phyloP scores from a whole-genome alignment of 2,797 vertebrate genomes.

The Myotis pilosus region DNA sequence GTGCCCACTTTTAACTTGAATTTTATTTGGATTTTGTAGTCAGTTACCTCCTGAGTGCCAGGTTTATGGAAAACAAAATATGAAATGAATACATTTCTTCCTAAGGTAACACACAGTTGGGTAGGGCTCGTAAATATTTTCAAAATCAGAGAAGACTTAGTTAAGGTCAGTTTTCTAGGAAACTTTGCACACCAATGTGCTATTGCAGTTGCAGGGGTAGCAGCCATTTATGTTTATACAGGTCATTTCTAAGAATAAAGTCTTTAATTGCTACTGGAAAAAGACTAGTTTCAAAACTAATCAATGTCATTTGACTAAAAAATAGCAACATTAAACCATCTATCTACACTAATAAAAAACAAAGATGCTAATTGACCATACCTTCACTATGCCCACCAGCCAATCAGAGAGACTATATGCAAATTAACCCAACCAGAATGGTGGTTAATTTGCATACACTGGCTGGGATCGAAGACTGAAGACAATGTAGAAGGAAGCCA shows the following conservation, averaged over 20 bases:
- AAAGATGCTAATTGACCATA: no score
- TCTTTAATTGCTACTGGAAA: background rate
- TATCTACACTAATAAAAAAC: no score
- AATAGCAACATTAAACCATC: background rate
- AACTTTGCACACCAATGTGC: background rate
- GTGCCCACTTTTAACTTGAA: background rate
- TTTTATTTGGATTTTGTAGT: constrained; percentile 30
- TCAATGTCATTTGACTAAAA: background rate
- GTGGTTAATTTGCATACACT: no score
- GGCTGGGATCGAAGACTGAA: no score
- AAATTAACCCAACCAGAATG: no score
- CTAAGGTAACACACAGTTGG: background rate
- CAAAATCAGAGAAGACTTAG: background rate
- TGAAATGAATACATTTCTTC: background rate
- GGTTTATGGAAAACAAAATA: background rate
- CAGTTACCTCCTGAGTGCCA: background rate
- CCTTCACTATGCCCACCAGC: no score
- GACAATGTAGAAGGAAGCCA: no score
- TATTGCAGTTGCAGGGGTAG: background rate
- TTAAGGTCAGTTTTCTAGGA: background rate
- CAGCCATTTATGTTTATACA: background rate
- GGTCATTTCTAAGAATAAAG: background rate
- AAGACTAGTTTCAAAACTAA: background rate
- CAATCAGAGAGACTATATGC: no score
- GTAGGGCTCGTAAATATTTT: background rate